phyloP scores from a whole-genome alignment of 2,797 vertebrate genomes.

The Spinus pinus region DNA sequence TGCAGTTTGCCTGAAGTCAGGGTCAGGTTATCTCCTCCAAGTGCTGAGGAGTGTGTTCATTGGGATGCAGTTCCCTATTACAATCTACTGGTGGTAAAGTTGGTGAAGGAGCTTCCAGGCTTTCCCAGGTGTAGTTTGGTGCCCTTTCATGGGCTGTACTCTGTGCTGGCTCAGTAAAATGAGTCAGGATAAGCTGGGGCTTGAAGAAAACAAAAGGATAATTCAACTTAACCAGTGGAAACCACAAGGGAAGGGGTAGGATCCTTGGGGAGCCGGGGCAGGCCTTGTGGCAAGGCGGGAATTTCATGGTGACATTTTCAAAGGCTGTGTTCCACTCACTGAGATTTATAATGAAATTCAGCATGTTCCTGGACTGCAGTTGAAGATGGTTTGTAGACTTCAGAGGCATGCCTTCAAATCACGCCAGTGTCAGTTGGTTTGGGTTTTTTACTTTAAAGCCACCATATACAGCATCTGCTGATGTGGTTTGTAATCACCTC shows the following conservation, averaged over 20 bases:
- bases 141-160: neutral
- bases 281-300: neutral
- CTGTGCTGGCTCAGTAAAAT: neutral
- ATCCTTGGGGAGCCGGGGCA: neutral
- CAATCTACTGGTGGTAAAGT: neutral
- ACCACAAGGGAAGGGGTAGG: neutral
- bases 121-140: neutral
- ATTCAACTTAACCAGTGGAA: neutral
- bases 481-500: neutral
- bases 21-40: neutral
- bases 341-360: neutral
- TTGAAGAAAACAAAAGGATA: neutral
- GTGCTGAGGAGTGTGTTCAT: neutral
- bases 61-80: neutral
- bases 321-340: neutral
- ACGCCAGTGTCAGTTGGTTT: neutral
- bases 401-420: neutral
- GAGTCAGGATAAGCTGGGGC: neutral
- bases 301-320: neutral
- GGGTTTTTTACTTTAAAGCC: neutral
- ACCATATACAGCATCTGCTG: neutral
- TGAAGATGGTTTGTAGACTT: neutral
- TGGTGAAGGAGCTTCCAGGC: neutral
- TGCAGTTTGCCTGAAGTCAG: neutral
- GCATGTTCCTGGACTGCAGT: neutral